Evolutionary conservation across 2,113 vertebrate genomes (phyloP).

Genomic region (Passerina amoena): DNA sequence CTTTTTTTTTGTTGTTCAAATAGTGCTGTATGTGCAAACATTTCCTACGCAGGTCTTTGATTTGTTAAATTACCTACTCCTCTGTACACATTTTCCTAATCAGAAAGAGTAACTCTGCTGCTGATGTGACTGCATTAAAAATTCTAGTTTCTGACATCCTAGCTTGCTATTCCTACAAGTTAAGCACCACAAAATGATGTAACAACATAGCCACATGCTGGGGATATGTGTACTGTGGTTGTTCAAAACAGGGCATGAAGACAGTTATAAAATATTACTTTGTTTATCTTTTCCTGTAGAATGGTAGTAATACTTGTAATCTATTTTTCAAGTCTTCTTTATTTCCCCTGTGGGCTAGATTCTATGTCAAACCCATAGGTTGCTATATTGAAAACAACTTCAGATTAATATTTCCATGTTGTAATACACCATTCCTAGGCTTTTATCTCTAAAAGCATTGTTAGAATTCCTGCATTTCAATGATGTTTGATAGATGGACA

Average conservation of each 20-base stretch:
- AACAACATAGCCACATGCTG: neutral
- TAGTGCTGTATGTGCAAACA: neutral
- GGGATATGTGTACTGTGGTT: neutral
- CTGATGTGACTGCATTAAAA: neutral
- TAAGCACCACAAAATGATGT: neutral
- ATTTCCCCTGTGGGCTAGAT: neutral
- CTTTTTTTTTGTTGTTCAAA: neutral
- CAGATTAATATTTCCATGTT: neutral
- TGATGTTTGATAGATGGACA: neutral
- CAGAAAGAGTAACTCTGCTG: neutral
- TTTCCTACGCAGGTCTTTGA: neutral
- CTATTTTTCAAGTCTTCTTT: neutral
- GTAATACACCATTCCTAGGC: neutral
- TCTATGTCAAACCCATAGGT: neutral
- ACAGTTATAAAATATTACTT: constrained; percentile 2
- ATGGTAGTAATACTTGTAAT: neutral
- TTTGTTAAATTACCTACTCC: neutral
- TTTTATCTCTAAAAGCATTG: neutral
- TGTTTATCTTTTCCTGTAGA: neutral
- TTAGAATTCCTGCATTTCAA: constrained; percentile 17
- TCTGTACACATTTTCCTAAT: neutral
- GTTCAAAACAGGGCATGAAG: neutral
- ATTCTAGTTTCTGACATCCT: neutral
- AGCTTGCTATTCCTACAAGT: neutral
- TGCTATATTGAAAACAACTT: neutral